Evolutionary conservation across 1,140 invertebrate species (phyloP).

Genomic region (Oreohelix idahoensis): DNA sequence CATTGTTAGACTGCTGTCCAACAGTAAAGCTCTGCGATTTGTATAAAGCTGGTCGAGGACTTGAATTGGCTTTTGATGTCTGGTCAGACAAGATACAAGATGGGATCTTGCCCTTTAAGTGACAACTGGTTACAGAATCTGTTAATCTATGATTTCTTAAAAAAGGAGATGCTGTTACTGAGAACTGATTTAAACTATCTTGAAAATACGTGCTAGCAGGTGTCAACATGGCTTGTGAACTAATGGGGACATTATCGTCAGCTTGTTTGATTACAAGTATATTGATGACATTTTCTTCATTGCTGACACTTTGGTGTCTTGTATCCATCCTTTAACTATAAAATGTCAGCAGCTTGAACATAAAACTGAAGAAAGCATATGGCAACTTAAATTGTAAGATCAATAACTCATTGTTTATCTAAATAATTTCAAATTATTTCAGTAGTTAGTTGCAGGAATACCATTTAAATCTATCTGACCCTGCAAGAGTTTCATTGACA

Average conservation of each 20-base stretch:
- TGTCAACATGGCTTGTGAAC: neutral
- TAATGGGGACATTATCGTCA: neutral
- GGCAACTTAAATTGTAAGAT: too few relatives aligned
- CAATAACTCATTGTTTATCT: too few relatives aligned
- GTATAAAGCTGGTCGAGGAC: neutral
- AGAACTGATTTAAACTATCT: neutral
- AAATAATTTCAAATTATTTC: too few relatives aligned
- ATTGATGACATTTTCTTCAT: neutral
- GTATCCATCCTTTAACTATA: neutral
- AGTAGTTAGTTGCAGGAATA: too few relatives aligned
- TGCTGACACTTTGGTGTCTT: neutral
- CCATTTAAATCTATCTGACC: too few relatives aligned
- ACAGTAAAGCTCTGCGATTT: neutral
- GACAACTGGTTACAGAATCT: neutral
- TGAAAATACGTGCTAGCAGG: neutral
- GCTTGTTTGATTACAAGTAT: neutral
- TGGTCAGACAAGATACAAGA: neutral
- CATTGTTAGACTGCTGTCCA: neutral
- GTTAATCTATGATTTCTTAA: neutral
- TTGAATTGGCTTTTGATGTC: neutral
- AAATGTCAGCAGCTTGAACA: too few relatives aligned
- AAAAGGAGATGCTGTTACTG: neutral
- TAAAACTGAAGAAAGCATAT: too few relatives aligned
- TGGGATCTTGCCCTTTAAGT: neutral
- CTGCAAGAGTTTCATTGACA: too few relatives aligned